Evolutionary conservation across 2,113 vertebrate species (phyloP).

Genomic region (Pan paniscus): DNA sequence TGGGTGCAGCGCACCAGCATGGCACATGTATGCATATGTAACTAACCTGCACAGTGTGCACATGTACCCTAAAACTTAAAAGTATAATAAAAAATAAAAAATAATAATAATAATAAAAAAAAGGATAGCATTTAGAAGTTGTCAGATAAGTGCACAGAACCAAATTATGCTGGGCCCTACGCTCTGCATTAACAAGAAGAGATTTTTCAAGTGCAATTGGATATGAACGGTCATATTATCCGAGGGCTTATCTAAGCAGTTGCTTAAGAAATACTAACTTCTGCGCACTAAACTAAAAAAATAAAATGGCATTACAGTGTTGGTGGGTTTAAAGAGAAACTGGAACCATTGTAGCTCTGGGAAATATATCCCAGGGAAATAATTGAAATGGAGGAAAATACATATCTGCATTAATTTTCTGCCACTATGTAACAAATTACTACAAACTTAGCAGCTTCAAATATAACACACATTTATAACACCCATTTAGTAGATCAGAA

Average conservation of each 20-base stretch:
- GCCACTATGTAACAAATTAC: neutral
- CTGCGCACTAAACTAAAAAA: neutral
- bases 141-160: neutral
- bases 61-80: no score
- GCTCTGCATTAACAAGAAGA: neutral
- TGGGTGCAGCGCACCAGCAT: no score
- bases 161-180: neutral
- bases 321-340: neutral
- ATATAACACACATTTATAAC: neutral
- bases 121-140: neutral
- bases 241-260: neutral
- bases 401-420: neutral
- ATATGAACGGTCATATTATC: neutral
- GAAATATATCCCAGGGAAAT: neutral
- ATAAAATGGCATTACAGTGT: neutral
- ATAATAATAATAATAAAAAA: no score
- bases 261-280: neutral
- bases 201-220: neutral
- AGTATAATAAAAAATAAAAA: no score
- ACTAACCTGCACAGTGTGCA: no score
- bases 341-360: neutral
- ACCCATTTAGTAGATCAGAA: neutral
- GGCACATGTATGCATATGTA: no score
- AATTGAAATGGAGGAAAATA: neutral
- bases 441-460: neutral